Percentiles rank a stretch among this genome's conserved stretches.
phyloP scores from a whole-genome alignment of 2,113 vertebrate species.

The Bettongia penicillata region DNA sequence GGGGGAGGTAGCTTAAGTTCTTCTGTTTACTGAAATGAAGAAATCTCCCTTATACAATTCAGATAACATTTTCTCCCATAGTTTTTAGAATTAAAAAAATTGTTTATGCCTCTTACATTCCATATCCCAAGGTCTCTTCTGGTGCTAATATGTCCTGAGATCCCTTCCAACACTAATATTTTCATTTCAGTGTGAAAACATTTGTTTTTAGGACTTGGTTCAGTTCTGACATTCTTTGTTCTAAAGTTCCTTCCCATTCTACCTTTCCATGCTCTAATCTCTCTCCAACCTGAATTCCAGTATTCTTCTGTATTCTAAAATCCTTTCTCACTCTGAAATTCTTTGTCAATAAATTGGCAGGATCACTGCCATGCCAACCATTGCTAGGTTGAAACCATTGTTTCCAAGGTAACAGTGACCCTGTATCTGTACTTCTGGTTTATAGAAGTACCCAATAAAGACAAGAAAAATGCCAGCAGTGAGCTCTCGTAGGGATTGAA shows the following conservation, averaged over 20 bases:
- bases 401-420: fast-evolving
- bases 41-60: neutral
- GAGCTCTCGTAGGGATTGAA: fast-evolving
- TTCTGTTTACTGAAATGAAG: neutral
- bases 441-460: fast-evolving
- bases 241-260: neutral
- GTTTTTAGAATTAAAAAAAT: neutral
- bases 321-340: neutral
- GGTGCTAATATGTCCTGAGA: neutral
- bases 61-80: neutral
- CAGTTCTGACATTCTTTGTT: neutral
- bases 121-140: neutral
- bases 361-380: neutral
- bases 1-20: neutral
- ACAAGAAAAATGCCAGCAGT: neutral
- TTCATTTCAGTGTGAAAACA: neutral
- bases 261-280: neutral
- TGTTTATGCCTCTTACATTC: neutral
- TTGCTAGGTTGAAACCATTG: neutral
- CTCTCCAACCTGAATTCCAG: neutral
- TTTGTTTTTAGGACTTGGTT: neutral
- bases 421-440: neutral
- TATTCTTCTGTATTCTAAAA: neutral
- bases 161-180: neutral
- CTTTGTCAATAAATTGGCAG: neutral